Conservation (phyloP, 2,888 invertebrate species). For the Sinohyriopsis cumingii region DNA sequence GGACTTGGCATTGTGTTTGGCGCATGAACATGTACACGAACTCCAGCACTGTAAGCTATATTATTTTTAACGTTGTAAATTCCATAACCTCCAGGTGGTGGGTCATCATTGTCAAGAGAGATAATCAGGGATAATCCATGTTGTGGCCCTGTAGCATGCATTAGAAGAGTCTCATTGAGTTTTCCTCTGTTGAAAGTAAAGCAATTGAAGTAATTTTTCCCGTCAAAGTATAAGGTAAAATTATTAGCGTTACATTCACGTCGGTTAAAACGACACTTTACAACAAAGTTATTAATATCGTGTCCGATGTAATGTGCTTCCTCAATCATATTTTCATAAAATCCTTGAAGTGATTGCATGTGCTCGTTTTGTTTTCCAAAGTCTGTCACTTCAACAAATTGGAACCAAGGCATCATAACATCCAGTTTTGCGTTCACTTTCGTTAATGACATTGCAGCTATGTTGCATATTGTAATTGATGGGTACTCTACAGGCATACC, state of each 20-base stretch:
- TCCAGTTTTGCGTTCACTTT: conserved; percentile 46
- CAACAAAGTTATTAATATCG: conserved; percentile 55
- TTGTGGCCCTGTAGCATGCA: conserved; percentile 65
- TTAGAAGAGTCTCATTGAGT: conserved; percentile 45
- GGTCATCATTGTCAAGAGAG: conserved; percentile 65
- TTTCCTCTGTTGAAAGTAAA: conserved; percentile 65
- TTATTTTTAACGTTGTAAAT: conserved; percentile 62
- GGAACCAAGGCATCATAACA: conserved; percentile 45
- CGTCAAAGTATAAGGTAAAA: conserved; percentile 60
- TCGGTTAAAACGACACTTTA: conserved; percentile 61
- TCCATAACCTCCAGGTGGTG: conserved; percentile 58
- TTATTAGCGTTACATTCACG: conserved; percentile 50
- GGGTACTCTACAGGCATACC: conserved; percentile 67
- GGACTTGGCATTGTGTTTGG: conserved; percentile 67
- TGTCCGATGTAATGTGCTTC: conserved; percentile 59
- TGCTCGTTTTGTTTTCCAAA: conserved; percentile 50
- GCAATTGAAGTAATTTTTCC: conserved; percentile 67
- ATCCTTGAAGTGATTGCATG: conserved; percentile 56
- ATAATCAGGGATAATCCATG: conserved; percentile 65
- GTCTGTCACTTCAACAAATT: conserved; percentile 37
- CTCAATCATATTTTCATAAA: conserved; percentile 62
- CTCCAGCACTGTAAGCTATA: conserved; percentile 63
- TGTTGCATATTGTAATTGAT: conserved; percentile 65
- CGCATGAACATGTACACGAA: conserved; percentile 65
- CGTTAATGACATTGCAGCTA: conserved; percentile 60